Evolutionary conservation across 2,113 vertebrate species (phyloP).

Genomic region (Sitta europaea): DNA sequence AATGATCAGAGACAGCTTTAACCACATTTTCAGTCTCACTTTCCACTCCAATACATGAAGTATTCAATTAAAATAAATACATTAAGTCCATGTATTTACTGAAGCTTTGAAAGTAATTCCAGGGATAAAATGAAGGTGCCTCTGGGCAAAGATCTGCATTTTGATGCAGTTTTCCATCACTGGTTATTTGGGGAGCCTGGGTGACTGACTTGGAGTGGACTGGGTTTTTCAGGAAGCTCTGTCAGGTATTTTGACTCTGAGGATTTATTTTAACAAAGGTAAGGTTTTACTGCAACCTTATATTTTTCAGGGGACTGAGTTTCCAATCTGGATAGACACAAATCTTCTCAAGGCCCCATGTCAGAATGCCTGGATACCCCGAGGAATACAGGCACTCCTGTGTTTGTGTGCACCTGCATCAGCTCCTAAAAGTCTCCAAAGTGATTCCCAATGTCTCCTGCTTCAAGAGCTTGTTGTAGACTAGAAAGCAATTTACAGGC

Average conservation of each 20-base stretch:
- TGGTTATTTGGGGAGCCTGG: neutral
- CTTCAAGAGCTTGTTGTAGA: neutral
- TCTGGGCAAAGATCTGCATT: neutral
- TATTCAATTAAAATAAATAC: too few species aligned
- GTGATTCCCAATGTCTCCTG: neutral
- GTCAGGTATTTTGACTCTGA: neutral
- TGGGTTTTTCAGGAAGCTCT: neutral
- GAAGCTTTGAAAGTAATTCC: neutral
- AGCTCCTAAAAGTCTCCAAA: neutral
- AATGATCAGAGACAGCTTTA: neutral
- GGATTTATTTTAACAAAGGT: neutral
- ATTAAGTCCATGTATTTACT: neutral
- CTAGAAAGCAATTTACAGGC: neutral
- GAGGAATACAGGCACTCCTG: neutral
- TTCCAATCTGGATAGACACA: neutral
- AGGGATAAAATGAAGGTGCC: neutral
- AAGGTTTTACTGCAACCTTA: neutral
- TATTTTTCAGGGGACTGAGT: neutral
- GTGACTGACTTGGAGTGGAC: neutral
- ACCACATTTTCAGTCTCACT: neutral
- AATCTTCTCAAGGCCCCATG: neutral
- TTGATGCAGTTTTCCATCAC: neutral
- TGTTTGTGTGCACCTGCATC: neutral
- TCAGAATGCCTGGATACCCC: neutral
- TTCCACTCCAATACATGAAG: neutral